phyloP scores from a whole-genome alignment of 2,797 vertebrate genomes.

The Phrynocephalus vlangalii region DNA sequence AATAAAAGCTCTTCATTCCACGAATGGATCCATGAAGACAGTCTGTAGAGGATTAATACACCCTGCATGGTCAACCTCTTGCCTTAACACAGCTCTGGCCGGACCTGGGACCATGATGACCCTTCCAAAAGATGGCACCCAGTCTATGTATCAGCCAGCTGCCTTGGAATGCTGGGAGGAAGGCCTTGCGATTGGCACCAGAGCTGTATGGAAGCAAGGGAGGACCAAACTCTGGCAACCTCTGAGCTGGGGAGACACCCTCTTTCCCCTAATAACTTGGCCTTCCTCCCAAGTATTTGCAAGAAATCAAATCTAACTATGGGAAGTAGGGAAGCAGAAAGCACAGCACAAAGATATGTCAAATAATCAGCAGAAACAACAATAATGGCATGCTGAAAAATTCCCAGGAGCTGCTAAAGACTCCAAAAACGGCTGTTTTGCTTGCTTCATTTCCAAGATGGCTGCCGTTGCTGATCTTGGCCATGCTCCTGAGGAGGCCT shows the following conservation, averaged over 20 bases:
- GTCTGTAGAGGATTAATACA: not conserved
- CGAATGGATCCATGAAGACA: not conserved
- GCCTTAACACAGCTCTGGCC: not conserved
- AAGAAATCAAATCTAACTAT: not conserved
- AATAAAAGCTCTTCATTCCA: conserved; percentile 3
- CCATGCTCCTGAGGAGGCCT: not conserved
- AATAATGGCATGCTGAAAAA: conserved; percentile 30
- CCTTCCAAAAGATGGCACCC: not conserved
- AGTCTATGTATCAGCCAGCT: not conserved
- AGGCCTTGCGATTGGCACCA: not conserved
- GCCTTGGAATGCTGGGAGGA: not conserved
- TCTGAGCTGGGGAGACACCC: not conserved
- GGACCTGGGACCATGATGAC: not conserved
- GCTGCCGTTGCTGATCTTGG: conserved; percentile 25
- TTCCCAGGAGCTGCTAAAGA: conserved; percentile 17
- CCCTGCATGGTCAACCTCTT: not conserved
- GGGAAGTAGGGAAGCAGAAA: conserved; percentile 11
- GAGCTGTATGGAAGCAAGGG: not conserved
- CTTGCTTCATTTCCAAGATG: conserved; percentile 22
- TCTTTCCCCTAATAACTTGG: not conserved
- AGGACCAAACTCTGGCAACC: not conserved
- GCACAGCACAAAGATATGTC: conserved; percentile 8
- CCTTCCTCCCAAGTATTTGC: not conserved
- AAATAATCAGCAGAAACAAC: conserved; percentile 16
- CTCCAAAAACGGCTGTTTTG: conserved; percentile 13